A percentile compares a stretch with the other conserved stretches of the same genome.
Evolutionary conservation across 2,888 invertebrate genomes (phyloP).

Genomic region (Branchinecta sandiegonensis): DNA sequence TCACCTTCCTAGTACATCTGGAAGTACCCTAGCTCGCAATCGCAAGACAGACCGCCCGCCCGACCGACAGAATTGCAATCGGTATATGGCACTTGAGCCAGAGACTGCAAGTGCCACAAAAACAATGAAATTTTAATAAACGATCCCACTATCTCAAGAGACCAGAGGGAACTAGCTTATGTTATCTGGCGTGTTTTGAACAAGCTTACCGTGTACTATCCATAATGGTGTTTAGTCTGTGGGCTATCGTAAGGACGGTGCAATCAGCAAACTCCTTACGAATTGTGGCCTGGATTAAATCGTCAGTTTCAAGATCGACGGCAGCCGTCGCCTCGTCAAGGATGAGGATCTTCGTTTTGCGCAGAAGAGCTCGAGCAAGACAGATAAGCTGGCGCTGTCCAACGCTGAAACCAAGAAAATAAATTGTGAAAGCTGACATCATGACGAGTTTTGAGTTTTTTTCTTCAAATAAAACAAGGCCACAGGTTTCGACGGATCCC

Average conservation of each 20-base stretch:
- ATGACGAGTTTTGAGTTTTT: constrained; percentile 30
- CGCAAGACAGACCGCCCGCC: too few species aligned
- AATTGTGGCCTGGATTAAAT: constrained; percentile 53
- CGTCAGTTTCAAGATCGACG: constrained; percentile 39
- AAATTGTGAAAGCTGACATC: not conserved
- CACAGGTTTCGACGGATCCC: too few species aligned
- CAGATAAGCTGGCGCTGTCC: constrained; percentile 36
- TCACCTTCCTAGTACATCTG: too few species aligned
- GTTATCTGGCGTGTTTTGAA: not conserved
- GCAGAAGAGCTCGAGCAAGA: constrained; percentile 33
- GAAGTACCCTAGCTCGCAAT: too few species aligned
- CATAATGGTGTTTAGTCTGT: constrained; percentile 81
- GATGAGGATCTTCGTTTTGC: constrained; percentile 35
- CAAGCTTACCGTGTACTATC: constrained; percentile 52
- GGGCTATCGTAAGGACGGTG: constrained; percentile 82
- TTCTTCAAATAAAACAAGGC: too few species aligned
- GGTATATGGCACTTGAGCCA: too few species aligned
- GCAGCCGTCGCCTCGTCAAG: constrained; percentile 42
- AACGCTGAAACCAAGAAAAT: constrained; percentile 30
- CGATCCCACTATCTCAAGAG: too few species aligned
- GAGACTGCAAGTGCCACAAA: too few species aligned
- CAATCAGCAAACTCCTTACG: constrained; percentile 68
- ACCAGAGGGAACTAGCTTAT: not conserved
- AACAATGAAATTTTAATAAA: too few species aligned
- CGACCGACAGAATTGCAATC: too few species aligned